Evolutionary conservation across 2,113 vertebrate species (phyloP).

Genomic region (Atherinomorus stipes): DNA sequence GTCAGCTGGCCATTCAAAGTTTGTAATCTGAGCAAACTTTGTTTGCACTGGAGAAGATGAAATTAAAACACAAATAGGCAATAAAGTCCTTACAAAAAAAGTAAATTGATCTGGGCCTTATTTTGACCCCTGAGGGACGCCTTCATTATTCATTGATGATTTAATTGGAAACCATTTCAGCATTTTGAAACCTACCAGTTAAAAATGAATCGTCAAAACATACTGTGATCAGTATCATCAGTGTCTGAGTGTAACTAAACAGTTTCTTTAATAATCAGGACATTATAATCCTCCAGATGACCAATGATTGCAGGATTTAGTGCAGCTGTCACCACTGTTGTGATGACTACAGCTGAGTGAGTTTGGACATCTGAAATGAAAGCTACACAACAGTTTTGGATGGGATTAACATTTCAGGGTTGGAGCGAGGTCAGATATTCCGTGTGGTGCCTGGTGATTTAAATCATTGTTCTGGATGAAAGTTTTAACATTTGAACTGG

Average conservation of each 20-base stretch:
- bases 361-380: neutral
- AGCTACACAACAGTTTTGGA: neutral
- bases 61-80: neutral
- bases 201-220: no score
- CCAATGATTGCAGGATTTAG: neutral
- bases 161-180: neutral
- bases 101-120: neutral
- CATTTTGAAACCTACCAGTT: neutral
- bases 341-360: neutral
- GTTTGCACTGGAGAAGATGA: neutral
- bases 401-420: constrained; percentile 2
- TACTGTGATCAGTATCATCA: neutral
- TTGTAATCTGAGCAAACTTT: neutral
- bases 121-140: constrained; percentile 13
- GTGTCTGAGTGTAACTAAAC: no score
- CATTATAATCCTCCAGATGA: neutral
- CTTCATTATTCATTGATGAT: neutral
- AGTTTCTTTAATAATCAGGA: neutral
- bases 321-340: no score
- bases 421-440: constrained; percentile 12
- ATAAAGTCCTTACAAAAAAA: neutral
- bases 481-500: constrained; percentile 9
- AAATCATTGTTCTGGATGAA: constrained; percentile 3
- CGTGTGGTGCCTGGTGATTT: constrained; percentile 9
- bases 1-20: neutral